phyloP scores from a whole-genome alignment of 2,113 vertebrate species.

The Mastomys coucha region DNA sequence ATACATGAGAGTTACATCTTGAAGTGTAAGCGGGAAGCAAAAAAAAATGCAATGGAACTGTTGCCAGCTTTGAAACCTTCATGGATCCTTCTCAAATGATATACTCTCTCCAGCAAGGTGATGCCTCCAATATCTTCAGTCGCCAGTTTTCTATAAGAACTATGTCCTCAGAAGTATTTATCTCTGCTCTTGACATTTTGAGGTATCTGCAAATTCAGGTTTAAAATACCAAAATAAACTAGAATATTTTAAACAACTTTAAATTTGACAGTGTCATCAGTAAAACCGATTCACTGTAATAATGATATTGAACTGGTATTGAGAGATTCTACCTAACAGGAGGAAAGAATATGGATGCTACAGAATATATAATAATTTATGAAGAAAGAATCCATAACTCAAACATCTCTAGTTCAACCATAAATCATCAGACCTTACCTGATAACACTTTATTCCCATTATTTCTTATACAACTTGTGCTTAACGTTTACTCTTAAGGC shows the following conservation, averaged over 20 bases:
- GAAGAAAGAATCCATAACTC: not conserved
- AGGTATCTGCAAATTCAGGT: not conserved
- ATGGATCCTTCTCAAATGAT: too few species aligned
- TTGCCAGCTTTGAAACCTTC: too few species aligned
- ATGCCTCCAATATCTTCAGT: too few species aligned
- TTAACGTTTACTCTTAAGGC: not conserved
- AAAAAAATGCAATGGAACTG: too few species aligned
- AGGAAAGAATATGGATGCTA: not conserved
- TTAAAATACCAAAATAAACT: not conserved
- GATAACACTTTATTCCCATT: not conserved
- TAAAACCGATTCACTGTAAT: constrained; percentile 4
- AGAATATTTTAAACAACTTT: not conserved
- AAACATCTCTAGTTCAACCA: not conserved
- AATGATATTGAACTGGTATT: not conserved
- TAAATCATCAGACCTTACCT: not conserved
- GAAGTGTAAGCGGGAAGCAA: too few species aligned
- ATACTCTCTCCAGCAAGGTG: too few species aligned
- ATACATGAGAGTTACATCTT: too few species aligned
- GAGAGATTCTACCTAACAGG: not conserved
- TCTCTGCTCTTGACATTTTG: too few species aligned
- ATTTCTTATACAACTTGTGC: not conserved
- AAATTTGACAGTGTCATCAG: not conserved
- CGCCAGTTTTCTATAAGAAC: too few species aligned
- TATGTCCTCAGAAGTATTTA: too few species aligned
- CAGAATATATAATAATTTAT: not conserved